phyloP scores from a whole-genome alignment of 2,888 invertebrate genomes.

The Gortyna flavago region DNA sequence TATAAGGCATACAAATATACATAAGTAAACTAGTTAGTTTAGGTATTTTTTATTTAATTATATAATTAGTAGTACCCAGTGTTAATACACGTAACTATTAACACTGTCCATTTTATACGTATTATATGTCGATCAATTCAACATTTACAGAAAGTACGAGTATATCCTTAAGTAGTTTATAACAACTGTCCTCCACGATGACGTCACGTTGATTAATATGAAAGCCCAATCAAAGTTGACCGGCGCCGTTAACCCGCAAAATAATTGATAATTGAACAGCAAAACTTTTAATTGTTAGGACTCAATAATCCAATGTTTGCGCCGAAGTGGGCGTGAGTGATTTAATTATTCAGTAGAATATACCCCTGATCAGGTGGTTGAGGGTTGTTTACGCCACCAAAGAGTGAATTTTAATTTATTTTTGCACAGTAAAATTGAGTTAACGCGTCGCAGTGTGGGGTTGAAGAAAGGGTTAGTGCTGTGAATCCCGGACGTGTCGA shows the following conservation, averaged over 20 bases:
- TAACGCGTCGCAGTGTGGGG: conserved; percentile 45
- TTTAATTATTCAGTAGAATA: conserved; percentile 83
- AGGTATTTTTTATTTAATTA: neutral
- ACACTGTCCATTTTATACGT: neutral
- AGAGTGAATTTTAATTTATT: conserved; percentile 69
- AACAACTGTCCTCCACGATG: conserved; percentile 44
- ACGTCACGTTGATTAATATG: conserved; percentile 76
- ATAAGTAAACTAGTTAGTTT: neutral
- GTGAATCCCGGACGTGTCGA: conserved; percentile 31
- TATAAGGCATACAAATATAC: neutral
- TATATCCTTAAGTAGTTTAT: conserved; percentile 15
- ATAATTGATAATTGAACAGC: conserved; percentile 81
- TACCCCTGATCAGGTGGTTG: conserved; percentile 71
- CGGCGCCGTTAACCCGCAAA: conserved; percentile 77
- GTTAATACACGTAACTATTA: too few relatives aligned
- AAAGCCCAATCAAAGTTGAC: conserved; percentile 77
- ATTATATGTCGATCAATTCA: conserved; percentile 22
- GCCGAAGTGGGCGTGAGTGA: conserved; percentile 65
- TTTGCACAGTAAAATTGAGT: conserved; percentile 62
- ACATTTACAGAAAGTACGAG: conserved; percentile 4
- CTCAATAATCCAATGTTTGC: conserved; percentile 78
- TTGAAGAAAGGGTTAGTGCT: conserved; percentile 47
- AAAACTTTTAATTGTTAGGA: conserved; percentile 82
- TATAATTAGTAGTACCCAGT: too few relatives aligned
- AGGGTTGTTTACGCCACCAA: conserved; percentile 66